phyloP scores from a whole-genome alignment of 1,140 invertebrate species.

The Monomorium pharaonis region DNA sequence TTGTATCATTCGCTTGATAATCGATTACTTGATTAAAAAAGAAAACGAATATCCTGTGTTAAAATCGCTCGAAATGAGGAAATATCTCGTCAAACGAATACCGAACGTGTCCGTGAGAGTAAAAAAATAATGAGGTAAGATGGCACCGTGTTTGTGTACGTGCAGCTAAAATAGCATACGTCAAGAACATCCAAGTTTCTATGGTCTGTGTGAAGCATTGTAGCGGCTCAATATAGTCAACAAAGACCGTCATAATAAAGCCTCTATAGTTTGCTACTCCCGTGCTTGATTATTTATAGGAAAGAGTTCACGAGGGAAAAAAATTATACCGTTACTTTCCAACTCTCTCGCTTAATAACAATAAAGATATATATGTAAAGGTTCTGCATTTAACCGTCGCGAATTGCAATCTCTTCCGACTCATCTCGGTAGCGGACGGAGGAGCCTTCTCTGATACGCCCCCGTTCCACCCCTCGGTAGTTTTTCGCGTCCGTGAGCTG shows the following conservation, averaged over 20 bases:
- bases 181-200: conserved; percentile 50
- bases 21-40: too few relatives aligned
- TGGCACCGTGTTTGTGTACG: neutral
- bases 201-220: conserved; percentile 38
- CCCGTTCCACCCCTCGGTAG: neutral
- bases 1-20: neutral
- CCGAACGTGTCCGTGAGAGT: conserved; percentile 6
- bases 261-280: conserved; percentile 16
- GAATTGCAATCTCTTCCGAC: conserved; percentile 49
- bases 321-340: conserved; percentile 28
- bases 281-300: conserved; percentile 52
- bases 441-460: too few relatives aligned
- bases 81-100: conserved; percentile 9
- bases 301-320: conserved; percentile 11
- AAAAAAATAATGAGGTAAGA: conserved; percentile 50
- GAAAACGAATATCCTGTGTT: neutral
- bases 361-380: neutral
- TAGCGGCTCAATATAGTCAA: conserved; percentile 48
- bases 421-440: neutral
- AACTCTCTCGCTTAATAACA: conserved; percentile 10
- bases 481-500: conserved; percentile 51
- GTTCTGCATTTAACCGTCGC: conserved; percentile 53
- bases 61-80: neutral
- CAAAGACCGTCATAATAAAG: conserved; percentile 48
- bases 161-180: conserved; percentile 47